Evolutionary conservation across 2,113 vertebrate genomes (phyloP).

Genomic region (Capreolus pygargus): DNA sequence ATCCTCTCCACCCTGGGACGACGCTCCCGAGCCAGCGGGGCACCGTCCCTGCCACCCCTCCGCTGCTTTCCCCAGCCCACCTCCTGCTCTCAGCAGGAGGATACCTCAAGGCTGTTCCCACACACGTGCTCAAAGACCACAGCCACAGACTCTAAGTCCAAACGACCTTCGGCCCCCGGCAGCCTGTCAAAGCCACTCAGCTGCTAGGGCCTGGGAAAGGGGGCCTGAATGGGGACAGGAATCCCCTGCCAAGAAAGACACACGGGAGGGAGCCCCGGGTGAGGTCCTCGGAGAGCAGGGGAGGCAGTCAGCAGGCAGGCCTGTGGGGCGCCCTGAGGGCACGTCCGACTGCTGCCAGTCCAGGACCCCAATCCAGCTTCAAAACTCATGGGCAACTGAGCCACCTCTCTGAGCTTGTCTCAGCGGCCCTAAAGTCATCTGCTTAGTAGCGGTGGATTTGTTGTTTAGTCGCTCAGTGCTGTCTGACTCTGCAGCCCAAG

Average conservation of each 20-base stretch:
- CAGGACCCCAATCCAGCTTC: not conserved
- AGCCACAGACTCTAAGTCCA: not conserved
- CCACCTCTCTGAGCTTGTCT: not conserved
- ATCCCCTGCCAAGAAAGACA: not conserved
- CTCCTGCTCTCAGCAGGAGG: not conserved
- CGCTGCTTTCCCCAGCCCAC: fast-evolving
- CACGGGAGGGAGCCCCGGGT: not conserved
- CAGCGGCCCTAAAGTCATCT: not conserved
- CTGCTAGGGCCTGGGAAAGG: not conserved
- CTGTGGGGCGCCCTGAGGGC: fast-evolving
- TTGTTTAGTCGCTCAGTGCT: not conserved
- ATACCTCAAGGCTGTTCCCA: fast-evolving
- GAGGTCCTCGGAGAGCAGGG: not conserved
- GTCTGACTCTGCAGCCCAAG: not conserved
- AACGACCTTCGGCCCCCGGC: not conserved
- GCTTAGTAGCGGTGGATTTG: fast-evolving
- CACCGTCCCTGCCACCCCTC: fast-evolving
- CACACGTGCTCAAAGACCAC: fast-evolving
- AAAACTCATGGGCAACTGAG: fast-evolving
- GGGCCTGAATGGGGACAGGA: not conserved
- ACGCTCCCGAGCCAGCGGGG: fast-evolving
- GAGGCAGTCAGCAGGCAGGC: not conserved
- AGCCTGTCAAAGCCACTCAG: not conserved
- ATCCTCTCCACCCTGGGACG: not conserved
- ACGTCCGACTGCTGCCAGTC: not conserved